Evolutionary conservation across 2,797 vertebrate genomes (phyloP).

Genomic region (Ptychadena robeensis): DNA sequence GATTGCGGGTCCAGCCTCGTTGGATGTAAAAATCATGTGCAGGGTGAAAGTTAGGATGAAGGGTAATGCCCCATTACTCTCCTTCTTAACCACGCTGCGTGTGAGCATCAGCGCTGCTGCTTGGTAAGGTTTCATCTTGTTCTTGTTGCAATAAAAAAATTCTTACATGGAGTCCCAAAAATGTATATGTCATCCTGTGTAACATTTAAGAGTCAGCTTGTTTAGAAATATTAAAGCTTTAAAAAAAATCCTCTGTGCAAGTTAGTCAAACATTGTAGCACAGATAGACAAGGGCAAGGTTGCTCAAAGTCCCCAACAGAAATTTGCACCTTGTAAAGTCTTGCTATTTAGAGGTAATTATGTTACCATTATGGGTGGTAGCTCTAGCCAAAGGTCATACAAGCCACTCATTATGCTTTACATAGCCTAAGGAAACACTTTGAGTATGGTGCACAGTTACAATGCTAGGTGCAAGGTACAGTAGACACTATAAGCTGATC

Average conservation of each 20-base stretch:
- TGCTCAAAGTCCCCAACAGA: constrained; percentile 37
- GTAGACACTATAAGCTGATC: not conserved
- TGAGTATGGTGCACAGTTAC: not conserved
- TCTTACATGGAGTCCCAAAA: no score
- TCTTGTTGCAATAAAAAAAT: no score
- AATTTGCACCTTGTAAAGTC: constrained; percentile 33
- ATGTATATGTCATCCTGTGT: not conserved
- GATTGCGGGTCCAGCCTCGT: no score
- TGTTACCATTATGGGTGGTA: constrained; percentile 23
- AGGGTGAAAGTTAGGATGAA: no score
- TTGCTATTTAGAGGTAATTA: constrained; percentile 41
- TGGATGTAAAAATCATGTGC: no score
- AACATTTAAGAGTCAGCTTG: not conserved
- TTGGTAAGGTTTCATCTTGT: no score
- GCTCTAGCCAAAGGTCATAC: constrained; percentile 20
- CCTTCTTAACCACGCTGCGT: no score
- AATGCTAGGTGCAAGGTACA: not conserved
- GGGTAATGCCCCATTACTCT: no score
- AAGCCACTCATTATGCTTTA: constrained; percentile 7
- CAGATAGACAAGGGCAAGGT: constrained; percentile 20
- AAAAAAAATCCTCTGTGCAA: not conserved
- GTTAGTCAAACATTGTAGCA: not conserved
- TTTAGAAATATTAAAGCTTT: not conserved
- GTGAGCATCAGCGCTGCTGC: no score
- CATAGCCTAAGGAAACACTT: not conserved